Evolutionary conservation across 2,888 invertebrate species (phyloP).

Genomic region (Eurois occulta): DNA sequence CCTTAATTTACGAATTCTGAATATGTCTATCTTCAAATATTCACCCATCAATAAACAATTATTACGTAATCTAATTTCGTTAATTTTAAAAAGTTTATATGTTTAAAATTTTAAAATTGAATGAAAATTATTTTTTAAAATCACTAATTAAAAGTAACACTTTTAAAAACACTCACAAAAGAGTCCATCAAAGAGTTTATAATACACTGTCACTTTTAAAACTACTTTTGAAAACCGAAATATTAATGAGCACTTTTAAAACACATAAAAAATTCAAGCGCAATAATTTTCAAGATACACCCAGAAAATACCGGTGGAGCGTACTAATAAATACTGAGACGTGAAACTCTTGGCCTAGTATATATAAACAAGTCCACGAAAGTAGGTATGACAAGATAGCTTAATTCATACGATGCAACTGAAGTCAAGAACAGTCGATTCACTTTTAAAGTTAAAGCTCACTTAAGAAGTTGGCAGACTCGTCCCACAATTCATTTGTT

Average conservation of each 20-base stretch:
- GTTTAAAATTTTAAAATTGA: neutral
- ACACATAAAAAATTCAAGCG: neutral
- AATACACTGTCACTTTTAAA: neutral
- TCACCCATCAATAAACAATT: constrained; percentile 7
- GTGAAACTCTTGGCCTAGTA: neutral
- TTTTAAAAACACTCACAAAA: neutral
- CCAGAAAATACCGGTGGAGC: constrained; percentile 1
- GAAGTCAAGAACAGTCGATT: no score
- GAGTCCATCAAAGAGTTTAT: neutral
- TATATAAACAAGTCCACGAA: constrained; percentile 14
- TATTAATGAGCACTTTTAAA: neutral
- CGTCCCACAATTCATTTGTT: no score
- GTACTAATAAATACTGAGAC: constrained; percentile 6
- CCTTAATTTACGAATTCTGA: no score
- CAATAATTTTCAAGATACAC: neutral
- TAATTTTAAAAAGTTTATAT: neutral
- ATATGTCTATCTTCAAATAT: no score
- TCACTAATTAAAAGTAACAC: neutral
- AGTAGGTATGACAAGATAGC: neutral
- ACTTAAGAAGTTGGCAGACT: no score
- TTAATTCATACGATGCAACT: neutral
- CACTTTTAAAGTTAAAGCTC: no score
- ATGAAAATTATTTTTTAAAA: neutral
- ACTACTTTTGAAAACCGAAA: neutral
- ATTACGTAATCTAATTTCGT: neutral